Evolutionary conservation across 2,113 vertebrate species (phyloP), one percentile per base, ranked within the genome.

Genomic region (Orthonyx spaldingii): DNA sequence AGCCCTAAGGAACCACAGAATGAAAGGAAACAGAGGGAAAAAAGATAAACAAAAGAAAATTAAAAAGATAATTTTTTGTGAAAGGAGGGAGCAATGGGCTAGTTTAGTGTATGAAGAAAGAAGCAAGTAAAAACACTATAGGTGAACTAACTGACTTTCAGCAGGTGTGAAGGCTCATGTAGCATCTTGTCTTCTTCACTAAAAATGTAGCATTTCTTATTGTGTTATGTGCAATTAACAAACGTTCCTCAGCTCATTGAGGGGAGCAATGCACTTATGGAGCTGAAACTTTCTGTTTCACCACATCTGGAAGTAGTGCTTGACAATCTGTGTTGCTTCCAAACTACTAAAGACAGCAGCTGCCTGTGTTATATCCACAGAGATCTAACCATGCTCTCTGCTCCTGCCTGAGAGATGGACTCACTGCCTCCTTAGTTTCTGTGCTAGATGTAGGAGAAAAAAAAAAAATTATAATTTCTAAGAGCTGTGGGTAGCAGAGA

Each of bases 251-350:
- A 46, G 35, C 46, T 92, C n/a, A 65, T 2, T 53, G 49, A 57
- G n/a, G 14, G 70, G 13, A 85, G 7, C 8, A 44, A 2, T n/a
- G 32, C 14, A n/a, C 12, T 60, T 64, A 16, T 0, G 3, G 32
- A 72, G 8, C 41, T 42, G 23, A 55, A 75, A 60, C 19, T 26
- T 27, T 39, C 26, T n/a, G 37, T 44, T 68, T 61, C 18, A 41
- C 50, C 42, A 28, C 22, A 57, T 20, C n/a, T 85, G 65, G 17
- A 64, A 64, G 22, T 7, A 64, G 9, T 17, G 28, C 53, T 82
- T 72, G 41, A 28, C 20, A 53, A 11, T 30, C 53, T 22, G 13
- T 20, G 1, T 65, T 52, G 6, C 32, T 80, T 76, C 28, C 28
- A 61, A 49, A 14, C 23, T 49, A 33, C 0, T 33, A 83, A 74